phyloP scores from a whole-genome alignment of 2,888 invertebrate genomes.

The Platerodrilus igneus region DNA sequence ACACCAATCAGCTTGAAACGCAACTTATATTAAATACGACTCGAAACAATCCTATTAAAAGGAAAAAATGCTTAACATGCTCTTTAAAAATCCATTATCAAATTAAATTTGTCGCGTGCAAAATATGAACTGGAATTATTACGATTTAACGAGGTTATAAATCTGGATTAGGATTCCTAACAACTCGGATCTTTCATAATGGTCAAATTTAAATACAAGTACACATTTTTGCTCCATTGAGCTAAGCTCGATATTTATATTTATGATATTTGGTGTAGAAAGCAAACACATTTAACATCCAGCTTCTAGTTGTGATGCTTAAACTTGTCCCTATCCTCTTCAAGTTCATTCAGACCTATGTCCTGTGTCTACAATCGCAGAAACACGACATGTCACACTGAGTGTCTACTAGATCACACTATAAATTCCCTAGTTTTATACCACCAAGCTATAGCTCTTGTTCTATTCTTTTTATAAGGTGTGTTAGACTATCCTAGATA shows the following conservation, averaged over 20 bases:
- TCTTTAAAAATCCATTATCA: constrained; percentile 11
- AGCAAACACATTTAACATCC: constrained; percentile 42
- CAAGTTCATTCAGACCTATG: constrained; percentile 16
- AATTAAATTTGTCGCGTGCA: constrained; percentile 11
- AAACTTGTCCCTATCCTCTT: constrained; percentile 34
- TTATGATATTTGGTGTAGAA: constrained; percentile 43
- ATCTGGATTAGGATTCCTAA: constrained; percentile 40
- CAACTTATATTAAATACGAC: too few species aligned
- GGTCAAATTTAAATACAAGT: constrained; percentile 43
- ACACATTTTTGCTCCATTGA: constrained; percentile 42
- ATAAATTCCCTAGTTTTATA: constrained; percentile 20
- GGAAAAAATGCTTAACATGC: too few species aligned
- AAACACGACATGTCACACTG: constrained; percentile 13
- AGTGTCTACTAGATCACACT: constrained; percentile 9
- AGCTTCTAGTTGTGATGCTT: constrained; percentile 38
- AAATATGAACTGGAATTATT: too few species aligned
- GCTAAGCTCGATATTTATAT: constrained; percentile 40
- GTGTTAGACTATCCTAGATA: constrained; percentile 21
- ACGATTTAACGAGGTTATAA: constrained; percentile 34
- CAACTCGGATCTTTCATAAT: constrained; percentile 42
- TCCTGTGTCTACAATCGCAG: constrained; percentile 11
- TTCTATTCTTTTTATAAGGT: constrained; percentile 21
- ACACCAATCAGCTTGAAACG: too few species aligned
- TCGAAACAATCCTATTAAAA: too few species aligned
- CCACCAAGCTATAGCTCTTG: constrained; percentile 15